A percentile compares a stretch with the other conserved stretches of the same genome.
Evolutionary conservation across 2,888 invertebrate genomes (phyloP).

Genomic region (Artemia sp.): DNA sequence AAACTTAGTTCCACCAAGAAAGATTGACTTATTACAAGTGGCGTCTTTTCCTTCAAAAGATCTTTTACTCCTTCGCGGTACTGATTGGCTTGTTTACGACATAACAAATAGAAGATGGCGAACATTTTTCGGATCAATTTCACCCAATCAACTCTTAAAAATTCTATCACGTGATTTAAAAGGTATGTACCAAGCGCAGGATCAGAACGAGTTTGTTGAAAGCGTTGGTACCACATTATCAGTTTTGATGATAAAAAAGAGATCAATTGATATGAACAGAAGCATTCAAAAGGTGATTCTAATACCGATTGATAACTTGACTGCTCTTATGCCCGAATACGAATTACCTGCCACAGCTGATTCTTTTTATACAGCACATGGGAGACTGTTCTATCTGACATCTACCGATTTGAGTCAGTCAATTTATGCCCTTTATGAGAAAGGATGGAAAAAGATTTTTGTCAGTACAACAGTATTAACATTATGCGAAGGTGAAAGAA

Average conservation of each 20-base stretch:
- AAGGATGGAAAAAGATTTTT: slow-evolving; percentile 6
- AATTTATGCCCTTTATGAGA: slow-evolving; percentile 11
- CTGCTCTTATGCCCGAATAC: neutral
- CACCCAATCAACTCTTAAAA: slow-evolving; percentile 6
- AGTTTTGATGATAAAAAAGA: slow-evolving; percentile 11
- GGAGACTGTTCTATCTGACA: neutral
- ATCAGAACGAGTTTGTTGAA: slow-evolving; percentile 10
- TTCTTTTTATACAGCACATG: neutral
- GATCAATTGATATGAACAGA: neutral
- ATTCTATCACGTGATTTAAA: slow-evolving; percentile 7
- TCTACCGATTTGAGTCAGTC: neutral
- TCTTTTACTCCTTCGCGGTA: neutral
- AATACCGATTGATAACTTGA: neutral
- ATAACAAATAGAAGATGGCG: slow-evolving; percentile 9
- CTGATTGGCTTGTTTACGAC: slow-evolving; percentile 2
- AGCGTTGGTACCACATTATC: neutral
- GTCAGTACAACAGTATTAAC: slow-evolving; percentile 11
- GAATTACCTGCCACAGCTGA: slow-evolving; percentile 9
- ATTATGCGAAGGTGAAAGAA: slow-evolving; percentile 4
- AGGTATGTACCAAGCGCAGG: neutral
- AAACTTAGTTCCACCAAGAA: neutral
- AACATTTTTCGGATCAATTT: neutral
- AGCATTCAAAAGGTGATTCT: neutral
- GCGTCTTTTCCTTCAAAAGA: slow-evolving; percentile 3
- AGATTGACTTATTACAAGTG: neutral